A percentile compares a stretch with the other conserved stretches of the same genome.
Conservation (phyloP, 2,888 invertebrate species). For the Deilephila porcellus region DNA sequence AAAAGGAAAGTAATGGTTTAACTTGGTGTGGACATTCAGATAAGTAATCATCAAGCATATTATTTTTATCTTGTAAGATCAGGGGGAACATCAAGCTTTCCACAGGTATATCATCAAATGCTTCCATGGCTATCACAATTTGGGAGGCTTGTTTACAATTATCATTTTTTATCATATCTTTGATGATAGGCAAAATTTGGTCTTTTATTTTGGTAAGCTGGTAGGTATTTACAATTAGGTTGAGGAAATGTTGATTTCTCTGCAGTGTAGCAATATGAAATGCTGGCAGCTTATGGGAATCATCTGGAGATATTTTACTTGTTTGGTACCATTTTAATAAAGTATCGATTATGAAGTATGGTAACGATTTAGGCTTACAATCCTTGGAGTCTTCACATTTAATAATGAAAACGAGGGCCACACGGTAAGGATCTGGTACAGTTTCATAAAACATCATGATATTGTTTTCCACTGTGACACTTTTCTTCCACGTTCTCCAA, state of each 20-base stretch:
- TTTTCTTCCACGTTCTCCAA: conserved; percentile 84
- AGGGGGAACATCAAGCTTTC: conserved; percentile 91
- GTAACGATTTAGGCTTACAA: conserved; percentile 86
- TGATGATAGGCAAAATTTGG: conserved; percentile 86
- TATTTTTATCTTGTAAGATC: conserved; percentile 91
- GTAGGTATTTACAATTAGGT: conserved; percentile 86
- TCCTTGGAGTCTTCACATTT: conserved; percentile 87
- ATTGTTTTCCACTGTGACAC: conserved; percentile 76
- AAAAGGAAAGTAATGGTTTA: conserved; percentile 86
- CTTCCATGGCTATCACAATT: conserved; percentile 86
- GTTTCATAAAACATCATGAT: conserved; percentile 78
- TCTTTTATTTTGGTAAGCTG: conserved; percentile 86
- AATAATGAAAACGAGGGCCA: conserved; percentile 84
- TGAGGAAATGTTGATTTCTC: conserved; percentile 86
- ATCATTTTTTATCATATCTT: conserved; percentile 78
- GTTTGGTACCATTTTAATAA: conserved; percentile 81
- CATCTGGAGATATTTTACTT: conserved; percentile 67
- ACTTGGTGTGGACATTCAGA: conserved; percentile 87
- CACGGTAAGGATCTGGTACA: conserved; percentile 85
- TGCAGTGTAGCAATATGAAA: conserved; percentile 89
- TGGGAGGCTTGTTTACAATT: conserved; percentile 91
- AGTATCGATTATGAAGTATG: conserved; percentile 86
- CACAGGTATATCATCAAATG: conserved; percentile 88
- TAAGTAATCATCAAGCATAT: conserved; percentile 91
- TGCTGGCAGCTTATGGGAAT: conserved; percentile 87